Evolutionary conservation across 2,888 invertebrate species (phyloP), one percentile per base, ranked within the genome.

Genomic region (Loripinus fragilis): DNA sequence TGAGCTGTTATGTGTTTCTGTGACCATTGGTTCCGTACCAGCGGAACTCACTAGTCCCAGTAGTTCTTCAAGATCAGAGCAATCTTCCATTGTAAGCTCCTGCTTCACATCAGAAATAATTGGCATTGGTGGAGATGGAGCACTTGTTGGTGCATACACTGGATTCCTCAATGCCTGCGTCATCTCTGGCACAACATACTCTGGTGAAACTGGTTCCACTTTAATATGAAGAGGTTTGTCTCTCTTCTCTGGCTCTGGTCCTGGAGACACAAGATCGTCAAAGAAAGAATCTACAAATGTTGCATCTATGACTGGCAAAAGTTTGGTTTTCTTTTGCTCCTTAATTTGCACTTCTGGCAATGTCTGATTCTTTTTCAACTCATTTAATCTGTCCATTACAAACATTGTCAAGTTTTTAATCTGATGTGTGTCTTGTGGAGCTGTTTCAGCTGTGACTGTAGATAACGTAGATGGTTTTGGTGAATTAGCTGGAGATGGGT

Each of bases 401-500:
- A 76, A 84, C 10, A 79, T 69, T 17, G 87, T 86, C 69, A 88
- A 81, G 52, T 86, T 85, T 48, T 83, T 87, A n/a, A 88, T 87
- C 71, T 86, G 83, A 17, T 86, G 81, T n/a, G 85, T 80, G 52
- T 83, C 85, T 38, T 81, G 81, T 35, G 76, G 74, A 2, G 64
- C 25, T n/a, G 50, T 67, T 25, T 25, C 52, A 23, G 68, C 50
- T n/a, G 65, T 65, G 12, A 73, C 69, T 65, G 71, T 55, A 17
- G 75, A 66, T n/a, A 73, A 66, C 55, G 71, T 55, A 50, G 76
- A 76, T 60, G 89, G 89, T 48, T 89, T 86, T 20, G 91, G 90
- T 8, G 90, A 90, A 10, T 88, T 88, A 23, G 86, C 86, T 8
- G 91, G 91, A 23, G 91, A 91, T 23, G 90, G 89, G 25, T 91